Percentiles rank a stretch among this genome's conserved stretches.
Conservation (phyloP, 2,113 vertebrate species). For the Pimephales promelas region DNA sequence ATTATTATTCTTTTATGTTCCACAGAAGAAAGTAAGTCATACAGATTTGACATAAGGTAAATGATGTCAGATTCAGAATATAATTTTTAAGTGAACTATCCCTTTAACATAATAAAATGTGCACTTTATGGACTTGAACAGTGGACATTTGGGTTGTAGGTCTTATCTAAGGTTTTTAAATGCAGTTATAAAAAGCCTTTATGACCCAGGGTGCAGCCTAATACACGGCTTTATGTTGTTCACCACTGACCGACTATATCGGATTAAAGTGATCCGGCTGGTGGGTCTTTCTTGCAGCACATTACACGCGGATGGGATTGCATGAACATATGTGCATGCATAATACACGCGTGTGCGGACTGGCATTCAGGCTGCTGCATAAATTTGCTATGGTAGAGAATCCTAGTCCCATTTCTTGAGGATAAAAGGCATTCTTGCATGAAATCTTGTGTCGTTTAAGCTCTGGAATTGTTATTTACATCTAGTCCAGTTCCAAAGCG, state of each 20-base stretch:
- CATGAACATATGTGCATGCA: slow-evolving; percentile 35
- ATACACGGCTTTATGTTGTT: slow-evolving; percentile 25
- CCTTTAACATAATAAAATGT: slow-evolving; percentile 48
- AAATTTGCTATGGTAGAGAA: slow-evolving; percentile 13
- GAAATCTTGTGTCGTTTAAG: neutral
- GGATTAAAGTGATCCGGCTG: slow-evolving; percentile 21
- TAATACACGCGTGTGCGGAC: slow-evolving; percentile 22
- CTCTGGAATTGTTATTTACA: neutral
- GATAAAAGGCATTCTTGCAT: slow-evolving; percentile 14
- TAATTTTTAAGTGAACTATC: neutral
- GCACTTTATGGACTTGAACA: neutral
- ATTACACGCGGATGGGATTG: neutral
- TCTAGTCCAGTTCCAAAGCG: neutral
- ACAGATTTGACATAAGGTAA: neutral
- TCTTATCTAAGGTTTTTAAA: slow-evolving; percentile 15
- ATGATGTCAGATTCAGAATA: neutral
- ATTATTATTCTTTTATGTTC: no score
- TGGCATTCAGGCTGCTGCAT: neutral
- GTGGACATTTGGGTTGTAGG: slow-evolving; percentile 6
- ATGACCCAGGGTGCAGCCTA: slow-evolving; percentile 25
- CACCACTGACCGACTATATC: neutral
- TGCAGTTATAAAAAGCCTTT: neutral
- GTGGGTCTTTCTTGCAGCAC: neutral
- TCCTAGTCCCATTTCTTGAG: neutral
- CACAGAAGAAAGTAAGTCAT: neutral